A percentile compares a stretch with the other conserved stretches of the same genome.
Evolutionary conservation across 1,140 invertebrate species (phyloP).

Genomic region (Drosophila miranda): DNA sequence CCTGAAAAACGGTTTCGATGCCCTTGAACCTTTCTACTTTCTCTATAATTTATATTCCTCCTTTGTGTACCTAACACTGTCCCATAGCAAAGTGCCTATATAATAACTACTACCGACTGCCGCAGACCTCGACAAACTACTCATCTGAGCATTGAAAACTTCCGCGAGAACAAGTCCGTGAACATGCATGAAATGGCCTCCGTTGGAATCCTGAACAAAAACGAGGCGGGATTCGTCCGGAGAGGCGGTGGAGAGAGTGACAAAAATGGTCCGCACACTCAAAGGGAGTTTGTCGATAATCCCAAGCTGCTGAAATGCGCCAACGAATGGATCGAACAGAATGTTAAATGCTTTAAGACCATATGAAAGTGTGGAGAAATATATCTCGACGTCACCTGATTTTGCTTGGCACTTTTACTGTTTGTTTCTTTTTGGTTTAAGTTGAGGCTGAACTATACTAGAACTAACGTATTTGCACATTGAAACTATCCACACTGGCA

Average conservation of each 20-base stretch:
- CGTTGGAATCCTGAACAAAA: conserved; percentile 83
- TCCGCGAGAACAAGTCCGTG: conserved; percentile 88
- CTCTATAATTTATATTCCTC: no score
- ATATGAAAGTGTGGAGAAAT: conserved; percentile 16
- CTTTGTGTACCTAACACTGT: no score
- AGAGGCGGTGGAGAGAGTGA: conserved; percentile 82
- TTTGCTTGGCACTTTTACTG: conserved; percentile 26
- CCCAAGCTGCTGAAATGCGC: conserved; percentile 49
- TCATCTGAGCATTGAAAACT: conserved; percentile 88
- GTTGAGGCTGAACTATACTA: conserved; percentile 38
- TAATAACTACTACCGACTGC: no score
- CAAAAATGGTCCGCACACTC: conserved; percentile 15
- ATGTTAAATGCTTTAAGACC: conserved; percentile 32
- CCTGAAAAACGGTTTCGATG: no score
- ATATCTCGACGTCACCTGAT: background rate
- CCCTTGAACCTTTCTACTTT: no score
- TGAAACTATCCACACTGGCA: conserved; percentile 85
- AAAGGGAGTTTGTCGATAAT: conserved; percentile 57
- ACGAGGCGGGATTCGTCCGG: conserved; percentile 85
- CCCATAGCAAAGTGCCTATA: no score
- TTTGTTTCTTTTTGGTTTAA: conserved; percentile 28
- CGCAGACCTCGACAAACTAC: conserved; percentile 84
- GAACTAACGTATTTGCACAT: conserved; percentile 88
- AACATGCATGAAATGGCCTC: conserved; percentile 86
- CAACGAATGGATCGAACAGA: conserved; percentile 66